These are phyloP conservation scores for Drosophila fulvimacula DNA, from an alignment of 2,888 invertebrate genomes.

Conservation along the genomic window DNA sequence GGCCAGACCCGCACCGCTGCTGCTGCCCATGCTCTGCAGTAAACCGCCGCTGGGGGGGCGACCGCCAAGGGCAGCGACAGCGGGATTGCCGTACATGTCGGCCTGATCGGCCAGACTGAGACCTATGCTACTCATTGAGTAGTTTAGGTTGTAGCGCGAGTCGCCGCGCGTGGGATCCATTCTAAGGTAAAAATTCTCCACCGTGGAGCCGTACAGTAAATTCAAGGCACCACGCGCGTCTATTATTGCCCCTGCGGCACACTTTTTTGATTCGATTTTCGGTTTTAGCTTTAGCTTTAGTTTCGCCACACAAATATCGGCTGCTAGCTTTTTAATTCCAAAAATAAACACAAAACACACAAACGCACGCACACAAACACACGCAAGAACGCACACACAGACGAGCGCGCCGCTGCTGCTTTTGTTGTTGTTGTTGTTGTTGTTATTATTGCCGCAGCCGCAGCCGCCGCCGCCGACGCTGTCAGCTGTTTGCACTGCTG, in stretches of 20 bases:
- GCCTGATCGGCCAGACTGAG: constrained; percentile 91
- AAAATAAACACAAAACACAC: constrained; percentile 74
- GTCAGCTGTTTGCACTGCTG: constrained; percentile 59
- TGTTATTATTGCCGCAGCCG: no score
- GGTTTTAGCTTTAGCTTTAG: constrained; percentile 55
- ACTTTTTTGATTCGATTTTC: constrained; percentile 50
- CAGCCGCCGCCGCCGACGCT: constrained; percentile 24
- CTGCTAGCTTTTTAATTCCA: constrained; percentile 70
- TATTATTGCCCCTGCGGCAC: constrained; percentile 76
- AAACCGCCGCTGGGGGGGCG: constrained; percentile 88
- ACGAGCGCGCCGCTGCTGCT: constrained; percentile 17
- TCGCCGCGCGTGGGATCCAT: constrained; percentile 97
- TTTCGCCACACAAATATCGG: constrained; percentile 50
- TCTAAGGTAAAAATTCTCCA: constrained; percentile 84
- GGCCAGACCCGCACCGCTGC: constrained; percentile 71
- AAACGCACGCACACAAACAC: constrained; percentile 36
- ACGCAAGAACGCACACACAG: constrained; percentile 32
- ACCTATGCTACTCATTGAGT: constrained; percentile 92
- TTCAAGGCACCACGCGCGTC: constrained; percentile 82
- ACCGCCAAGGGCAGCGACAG: constrained; percentile 80
- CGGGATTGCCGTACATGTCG: constrained; percentile 90
- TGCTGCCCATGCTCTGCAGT: constrained; percentile 85
- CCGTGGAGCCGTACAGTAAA: constrained; percentile 80
- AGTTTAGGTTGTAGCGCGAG: constrained; percentile 95
- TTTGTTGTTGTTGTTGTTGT: constrained; percentile 21